Percentiles rank a stretch among this genome's conserved stretches.
Evolutionary conservation across 1,140 invertebrate species (phyloP).

Genomic region (Diachasmimorpha longicaudata): DNA sequence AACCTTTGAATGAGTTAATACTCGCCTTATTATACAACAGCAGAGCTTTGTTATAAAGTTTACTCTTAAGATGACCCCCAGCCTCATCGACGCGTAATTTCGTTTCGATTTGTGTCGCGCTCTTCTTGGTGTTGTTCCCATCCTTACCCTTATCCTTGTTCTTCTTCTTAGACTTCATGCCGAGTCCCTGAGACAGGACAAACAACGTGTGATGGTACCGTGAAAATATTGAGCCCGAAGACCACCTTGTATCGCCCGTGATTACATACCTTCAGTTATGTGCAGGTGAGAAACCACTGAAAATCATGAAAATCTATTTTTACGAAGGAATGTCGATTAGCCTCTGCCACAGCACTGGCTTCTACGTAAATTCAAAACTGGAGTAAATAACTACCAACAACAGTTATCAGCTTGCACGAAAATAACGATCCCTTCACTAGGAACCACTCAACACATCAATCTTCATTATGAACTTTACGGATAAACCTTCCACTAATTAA

Average conservation of each 20-base stretch:
- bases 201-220: too few relatives aligned
- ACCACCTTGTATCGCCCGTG: too few relatives aligned
- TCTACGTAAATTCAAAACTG: neutral
- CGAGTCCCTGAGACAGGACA: neutral
- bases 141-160: conserved; percentile 20
- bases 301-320: neutral
- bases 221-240: too few relatives aligned
- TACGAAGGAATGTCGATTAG: neutral
- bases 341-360: neutral
- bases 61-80: conserved; percentile 72
- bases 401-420: neutral
- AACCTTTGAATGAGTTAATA: neutral
- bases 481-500: neutral
- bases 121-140: conserved; percentile 16
- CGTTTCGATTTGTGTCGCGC: conserved; percentile 45
- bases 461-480: neutral
- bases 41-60: conserved; percentile 71
- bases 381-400: neutral
- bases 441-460: conserved; percentile 15
- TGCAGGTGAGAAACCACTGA: too few relatives aligned
- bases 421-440: neutral
- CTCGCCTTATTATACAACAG: conserved; percentile 71
- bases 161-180: conserved; percentile 19
- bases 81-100: conserved; percentile 73
- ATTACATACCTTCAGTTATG: neutral